These are phyloP conservation scores for Cephus pygmeus DNA, from an alignment of 2,888 invertebrate species.

Conservation along the genomic window DNA sequence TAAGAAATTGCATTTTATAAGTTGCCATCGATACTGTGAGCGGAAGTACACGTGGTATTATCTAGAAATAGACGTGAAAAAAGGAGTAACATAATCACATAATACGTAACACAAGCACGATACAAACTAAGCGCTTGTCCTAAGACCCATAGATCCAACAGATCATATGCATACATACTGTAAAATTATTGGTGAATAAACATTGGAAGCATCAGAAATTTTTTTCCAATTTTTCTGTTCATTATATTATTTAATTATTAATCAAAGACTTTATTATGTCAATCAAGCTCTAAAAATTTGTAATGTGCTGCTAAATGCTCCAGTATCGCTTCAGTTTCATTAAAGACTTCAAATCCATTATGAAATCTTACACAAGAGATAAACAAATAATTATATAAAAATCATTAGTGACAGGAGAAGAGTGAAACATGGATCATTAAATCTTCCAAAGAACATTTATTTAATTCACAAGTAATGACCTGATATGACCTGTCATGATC, in stretches of 20 bases:
- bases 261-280: background rate
- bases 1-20: slow-evolving; percentile 41
- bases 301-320: too few species aligned
- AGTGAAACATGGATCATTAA: background rate
- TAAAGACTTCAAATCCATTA: background rate
- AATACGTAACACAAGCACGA: slow-evolving; percentile 42
- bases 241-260: background rate
- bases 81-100: slow-evolving; percentile 31
- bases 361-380: background rate
- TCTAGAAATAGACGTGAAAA: slow-evolving; percentile 39
- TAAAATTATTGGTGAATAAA: slow-evolving; percentile 62
- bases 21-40: slow-evolving; percentile 46
- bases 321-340: too few species aligned
- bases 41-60: slow-evolving; percentile 47
- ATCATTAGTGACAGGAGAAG: background rate
- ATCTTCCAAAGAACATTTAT: background rate
- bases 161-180: slow-evolving; percentile 54
- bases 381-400: background rate
- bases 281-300: too few species aligned
- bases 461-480: background rate
- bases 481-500: background rate
- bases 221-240: background rate
- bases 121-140: slow-evolving; percentile 45
- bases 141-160: slow-evolving; percentile 48
- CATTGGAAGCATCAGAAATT: slow-evolving; percentile 46